A percentile compares a stretch with the other conserved stretches of the same genome.
These are phyloP conservation scores for Tursiops truncatus DNA, from an alignment of 2,113 vertebrate genomes.

Conservation along the genomic window DNA sequence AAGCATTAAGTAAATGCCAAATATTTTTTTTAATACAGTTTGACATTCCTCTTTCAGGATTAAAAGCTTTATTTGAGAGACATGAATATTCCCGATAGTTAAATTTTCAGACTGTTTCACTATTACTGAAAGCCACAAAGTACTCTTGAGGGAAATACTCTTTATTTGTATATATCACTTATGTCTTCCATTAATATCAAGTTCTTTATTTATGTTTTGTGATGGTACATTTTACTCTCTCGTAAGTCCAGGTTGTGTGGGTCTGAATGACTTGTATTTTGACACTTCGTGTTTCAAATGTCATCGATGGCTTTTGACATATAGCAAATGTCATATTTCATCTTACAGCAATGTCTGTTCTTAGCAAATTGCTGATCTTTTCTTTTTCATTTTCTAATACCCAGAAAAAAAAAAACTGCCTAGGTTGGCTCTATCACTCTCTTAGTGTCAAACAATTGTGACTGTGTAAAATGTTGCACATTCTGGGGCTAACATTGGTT, in stretches of 20 bases:
- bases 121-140: background rate
- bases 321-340: background rate
- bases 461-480: background rate
- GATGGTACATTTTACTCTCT: background rate
- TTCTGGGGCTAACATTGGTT: background rate
- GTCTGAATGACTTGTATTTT: background rate
- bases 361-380: background rate
- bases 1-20: background rate
- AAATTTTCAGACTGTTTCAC: background rate
- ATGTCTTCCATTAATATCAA: background rate
- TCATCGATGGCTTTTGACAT: slow-evolving; percentile 2
- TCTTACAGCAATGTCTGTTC: background rate
- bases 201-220: background rate
- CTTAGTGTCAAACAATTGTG: background rate
- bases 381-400: background rate
- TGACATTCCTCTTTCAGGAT: background rate
- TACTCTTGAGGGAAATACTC: background rate
- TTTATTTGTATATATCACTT: background rate
- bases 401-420: background rate
- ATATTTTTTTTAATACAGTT: background rate
- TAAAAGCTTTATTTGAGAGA: background rate
- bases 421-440: background rate
- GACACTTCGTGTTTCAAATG: background rate
- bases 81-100: fast-evolving
- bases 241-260: background rate